These are phyloP conservation scores for Dicranocentrus wangi DNA, from an alignment of 2,888 invertebrate genomes.

Conservation along the genomic window DNA sequence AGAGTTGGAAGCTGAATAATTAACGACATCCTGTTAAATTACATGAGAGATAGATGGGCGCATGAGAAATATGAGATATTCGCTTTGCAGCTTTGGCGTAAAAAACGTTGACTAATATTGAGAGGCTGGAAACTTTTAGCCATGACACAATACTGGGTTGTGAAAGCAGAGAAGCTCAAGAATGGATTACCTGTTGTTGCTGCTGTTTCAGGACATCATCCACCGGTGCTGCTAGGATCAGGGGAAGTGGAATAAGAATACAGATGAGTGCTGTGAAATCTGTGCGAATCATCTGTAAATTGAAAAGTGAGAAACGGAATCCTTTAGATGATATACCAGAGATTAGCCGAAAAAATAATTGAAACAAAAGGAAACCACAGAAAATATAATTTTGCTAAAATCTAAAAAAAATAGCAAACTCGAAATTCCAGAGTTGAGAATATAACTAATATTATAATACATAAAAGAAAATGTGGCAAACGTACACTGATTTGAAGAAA, in stretches of 20 bases:
- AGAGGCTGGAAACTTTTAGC: too few species aligned
- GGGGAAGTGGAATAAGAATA: constrained; percentile 70
- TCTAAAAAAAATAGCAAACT: background rate
- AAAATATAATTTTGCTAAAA: constrained; percentile 14
- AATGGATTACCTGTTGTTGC: constrained; percentile 61
- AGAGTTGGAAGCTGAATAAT: too few species aligned
- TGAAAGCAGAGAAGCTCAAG: constrained; percentile 12
- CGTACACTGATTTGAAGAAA: too few species aligned
- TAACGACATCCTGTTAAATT: too few species aligned
- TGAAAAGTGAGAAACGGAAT: background rate
- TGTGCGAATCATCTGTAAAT: constrained; percentile 69
- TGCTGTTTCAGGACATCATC: constrained; percentile 72
- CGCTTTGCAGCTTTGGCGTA: too few species aligned
- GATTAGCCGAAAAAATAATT: too few species aligned
- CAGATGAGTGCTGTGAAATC: constrained; percentile 70
- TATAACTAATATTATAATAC: background rate
- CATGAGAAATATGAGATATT: too few species aligned
- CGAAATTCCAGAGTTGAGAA: background rate
- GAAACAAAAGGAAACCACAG: constrained; percentile 50
- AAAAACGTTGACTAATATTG: too few species aligned
- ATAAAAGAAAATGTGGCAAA: background rate
- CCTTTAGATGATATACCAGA: too few species aligned
- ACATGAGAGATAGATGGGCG: too few species aligned
- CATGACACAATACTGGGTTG: too few species aligned
- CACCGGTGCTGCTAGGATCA: constrained; percentile 72